Evolutionary conservation across 2,888 invertebrate species (phyloP).

Genomic region (Cephalotes varians): DNA sequence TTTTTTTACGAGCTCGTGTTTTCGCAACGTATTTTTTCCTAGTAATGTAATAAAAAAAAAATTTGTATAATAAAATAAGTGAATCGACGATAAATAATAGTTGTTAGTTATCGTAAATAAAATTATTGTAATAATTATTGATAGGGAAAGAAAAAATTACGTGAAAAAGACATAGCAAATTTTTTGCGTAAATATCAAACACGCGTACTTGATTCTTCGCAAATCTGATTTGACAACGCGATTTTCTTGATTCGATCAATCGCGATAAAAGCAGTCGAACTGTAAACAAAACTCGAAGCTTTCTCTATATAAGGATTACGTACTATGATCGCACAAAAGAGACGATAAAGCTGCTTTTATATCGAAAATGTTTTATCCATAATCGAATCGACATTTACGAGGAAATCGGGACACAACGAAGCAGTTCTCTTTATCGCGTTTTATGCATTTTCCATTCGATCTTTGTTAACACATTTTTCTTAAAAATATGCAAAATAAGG

Average conservation of each 20-base stretch:
- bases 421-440: constrained; percentile 10
- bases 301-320: constrained; percentile 29
- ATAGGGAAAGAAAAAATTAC: too few relatives aligned
- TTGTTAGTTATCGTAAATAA: background rate
- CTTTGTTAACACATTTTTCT: constrained; percentile 32
- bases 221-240: background rate
- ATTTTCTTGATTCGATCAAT: constrained; percentile 36
- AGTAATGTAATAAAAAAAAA: background rate
- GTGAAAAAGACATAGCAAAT: background rate
- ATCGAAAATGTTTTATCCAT: constrained; percentile 40
- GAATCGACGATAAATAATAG: background rate
- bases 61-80: background rate
- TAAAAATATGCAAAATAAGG: constrained; percentile 4
- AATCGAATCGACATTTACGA: constrained; percentile 42
- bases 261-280: background rate
- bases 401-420: constrained; percentile 7
- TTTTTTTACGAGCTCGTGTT: constrained; percentile 18
- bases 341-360: constrained; percentile 2
- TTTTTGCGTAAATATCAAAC: background rate
- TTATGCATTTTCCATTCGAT: background rate
- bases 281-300: constrained; percentile 22
- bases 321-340: constrained; percentile 14
- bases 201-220: background rate
- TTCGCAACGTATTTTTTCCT: background rate
- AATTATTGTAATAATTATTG: background rate